These are phyloP conservation scores for Moxostoma hubbsi DNA, from an alignment of 2,797 vertebrate species.

Conservation along the genomic window DNA sequence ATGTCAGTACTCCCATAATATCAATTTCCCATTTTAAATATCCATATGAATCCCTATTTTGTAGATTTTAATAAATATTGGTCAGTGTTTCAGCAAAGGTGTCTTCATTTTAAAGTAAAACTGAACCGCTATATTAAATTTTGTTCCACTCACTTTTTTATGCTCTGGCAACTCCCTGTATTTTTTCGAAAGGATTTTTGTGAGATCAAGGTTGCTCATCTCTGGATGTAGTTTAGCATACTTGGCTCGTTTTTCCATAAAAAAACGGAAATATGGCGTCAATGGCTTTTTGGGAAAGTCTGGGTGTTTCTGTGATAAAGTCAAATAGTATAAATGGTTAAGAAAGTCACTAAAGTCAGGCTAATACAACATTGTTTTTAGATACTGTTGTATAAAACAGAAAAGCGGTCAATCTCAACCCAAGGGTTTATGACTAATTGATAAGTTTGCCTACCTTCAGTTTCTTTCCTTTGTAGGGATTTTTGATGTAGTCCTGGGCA, in stretches of 20 bases:
- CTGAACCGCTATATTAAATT: too few species aligned
- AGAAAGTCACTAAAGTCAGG: not conserved
- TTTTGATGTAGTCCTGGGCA: slow-evolving; percentile 93
- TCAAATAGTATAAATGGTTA: not conserved
- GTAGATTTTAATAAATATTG: too few species aligned
- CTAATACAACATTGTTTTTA: not conserved
- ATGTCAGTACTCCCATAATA: too few species aligned
- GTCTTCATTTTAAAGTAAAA: too few species aligned
- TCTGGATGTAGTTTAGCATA: slow-evolving; percentile 96
- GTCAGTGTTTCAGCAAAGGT: too few species aligned
- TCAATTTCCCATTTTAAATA: too few species aligned
- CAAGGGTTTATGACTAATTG: not conserved
- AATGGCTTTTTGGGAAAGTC: slow-evolving; percentile 98
- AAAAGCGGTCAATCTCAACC: not conserved
- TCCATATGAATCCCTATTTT: too few species aligned
- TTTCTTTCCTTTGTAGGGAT: slow-evolving; percentile 97
- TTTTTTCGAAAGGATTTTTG: slow-evolving; percentile 97
- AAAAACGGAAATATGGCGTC: slow-evolving; percentile 97
- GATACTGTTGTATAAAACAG: not conserved
- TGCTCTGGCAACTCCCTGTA: slow-evolving; percentile 95
- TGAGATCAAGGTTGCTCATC: slow-evolving; percentile 97
- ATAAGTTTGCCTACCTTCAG: slow-evolving; percentile 82
- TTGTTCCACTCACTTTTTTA: slow-evolving; percentile 85
- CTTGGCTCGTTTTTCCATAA: slow-evolving; percentile 97
- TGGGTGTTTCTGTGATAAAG: slow-evolving; percentile 87